Percentiles rank a stretch among this genome's conserved stretches.
Evolutionary conservation across 2,888 invertebrate genomes (phyloP).

Genomic region (Cerastis rubricosa): DNA sequence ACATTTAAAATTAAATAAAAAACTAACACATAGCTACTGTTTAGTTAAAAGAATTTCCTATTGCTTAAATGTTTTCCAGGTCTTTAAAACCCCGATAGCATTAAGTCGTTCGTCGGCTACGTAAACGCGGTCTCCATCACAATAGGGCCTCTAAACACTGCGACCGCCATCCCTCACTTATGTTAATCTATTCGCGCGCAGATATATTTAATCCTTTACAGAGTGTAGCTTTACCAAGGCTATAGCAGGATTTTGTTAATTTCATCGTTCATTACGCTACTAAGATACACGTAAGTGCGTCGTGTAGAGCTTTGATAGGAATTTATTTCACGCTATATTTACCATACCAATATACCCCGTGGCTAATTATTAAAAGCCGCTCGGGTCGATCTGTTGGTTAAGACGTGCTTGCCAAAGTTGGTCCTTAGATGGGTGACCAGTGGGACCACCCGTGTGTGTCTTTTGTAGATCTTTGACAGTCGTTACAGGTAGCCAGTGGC

Average conservation of each 20-base stretch:
- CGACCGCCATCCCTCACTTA: constrained; percentile 63
- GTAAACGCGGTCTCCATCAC: constrained; percentile 22
- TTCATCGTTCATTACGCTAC: constrained; percentile 71
- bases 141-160: constrained; percentile 54
- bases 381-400: background rate
- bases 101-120: constrained; percentile 18
- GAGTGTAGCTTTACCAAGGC: constrained; percentile 66
- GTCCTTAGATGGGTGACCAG: background rate
- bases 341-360: constrained; percentile 1
- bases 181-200: constrained; percentile 68
- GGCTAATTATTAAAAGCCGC: background rate
- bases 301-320: constrained; percentile 53
- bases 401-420: background rate
- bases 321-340: constrained; percentile 34
- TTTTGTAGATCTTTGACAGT: background rate
- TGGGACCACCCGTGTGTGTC: background rate
- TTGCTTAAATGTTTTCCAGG: constrained; percentile 17
- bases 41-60: constrained; percentile 21
- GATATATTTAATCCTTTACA: constrained; percentile 66
- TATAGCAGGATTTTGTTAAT: constrained; percentile 72
- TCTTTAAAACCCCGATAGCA: constrained; percentile 4
- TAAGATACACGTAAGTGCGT: constrained; percentile 55
- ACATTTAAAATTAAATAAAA: constrained; percentile 20
- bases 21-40: background rate
- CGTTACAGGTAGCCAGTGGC: background rate